These are phyloP conservation scores for Stichodactyla mertensii DNA, from an alignment of 64 coral and sea anemone genomes.

Conservation along the genomic window DNA sequence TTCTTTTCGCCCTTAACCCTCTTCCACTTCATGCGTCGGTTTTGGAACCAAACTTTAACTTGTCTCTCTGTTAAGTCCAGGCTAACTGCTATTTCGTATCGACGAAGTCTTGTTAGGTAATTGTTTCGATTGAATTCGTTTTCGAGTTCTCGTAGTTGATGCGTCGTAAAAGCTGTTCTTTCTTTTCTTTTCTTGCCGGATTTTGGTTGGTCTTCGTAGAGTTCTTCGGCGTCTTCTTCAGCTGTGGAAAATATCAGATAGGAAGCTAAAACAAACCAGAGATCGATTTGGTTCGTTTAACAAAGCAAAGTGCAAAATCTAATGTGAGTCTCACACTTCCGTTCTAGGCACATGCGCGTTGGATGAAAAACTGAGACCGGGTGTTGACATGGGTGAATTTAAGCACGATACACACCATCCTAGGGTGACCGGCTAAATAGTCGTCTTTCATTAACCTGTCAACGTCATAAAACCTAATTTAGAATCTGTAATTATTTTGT, in stretches of 20 bases:
- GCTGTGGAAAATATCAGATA: not conserved
- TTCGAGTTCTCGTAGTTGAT: conserved; percentile 65
- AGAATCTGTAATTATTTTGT: too few species aligned
- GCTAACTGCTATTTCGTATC: conserved; percentile 58
- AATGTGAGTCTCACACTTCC: too few species aligned
- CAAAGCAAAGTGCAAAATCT: not conserved
- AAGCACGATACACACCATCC: too few species aligned
- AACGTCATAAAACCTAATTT: too few species aligned
- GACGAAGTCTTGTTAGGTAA: conserved; percentile 53
- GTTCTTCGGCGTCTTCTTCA: conserved; percentile 43
- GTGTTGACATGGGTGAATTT: too few species aligned
- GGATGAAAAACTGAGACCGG: too few species aligned
- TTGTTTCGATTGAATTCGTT: conserved; percentile 61
- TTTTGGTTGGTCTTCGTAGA: conserved; percentile 35
- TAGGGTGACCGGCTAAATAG: too few species aligned
- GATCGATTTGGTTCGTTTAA: not conserved
- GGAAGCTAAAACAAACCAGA: not conserved
- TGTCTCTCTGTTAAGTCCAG: conserved; percentile 65
- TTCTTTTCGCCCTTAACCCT: conserved; percentile 64
- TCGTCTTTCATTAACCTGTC: too few species aligned
- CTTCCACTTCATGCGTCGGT: conserved; percentile 69
- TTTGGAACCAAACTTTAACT: conserved; percentile 67
- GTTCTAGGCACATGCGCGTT: too few species aligned
- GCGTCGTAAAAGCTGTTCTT: conserved; percentile 61
- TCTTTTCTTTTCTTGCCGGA: conserved; percentile 60